Base-by-base conservation (phyloP, 1,140 invertebrate genomes). In the Cyphomyrmex costatus region DNA sequence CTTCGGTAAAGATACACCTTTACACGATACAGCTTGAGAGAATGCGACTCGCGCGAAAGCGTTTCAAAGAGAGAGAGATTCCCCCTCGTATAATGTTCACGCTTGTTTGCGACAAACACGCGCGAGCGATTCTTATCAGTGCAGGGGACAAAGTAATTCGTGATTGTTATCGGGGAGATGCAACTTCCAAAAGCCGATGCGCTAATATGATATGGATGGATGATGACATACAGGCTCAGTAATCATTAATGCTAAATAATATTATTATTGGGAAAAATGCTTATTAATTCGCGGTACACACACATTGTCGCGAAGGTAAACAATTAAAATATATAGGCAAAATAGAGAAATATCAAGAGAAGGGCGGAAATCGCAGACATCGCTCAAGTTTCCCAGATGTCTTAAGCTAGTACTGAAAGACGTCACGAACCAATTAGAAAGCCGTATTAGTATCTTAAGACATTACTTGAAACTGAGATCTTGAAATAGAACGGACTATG, bases 211-310 rank as follows among this genome's bases (percentile, higher is more conserved):
- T 61, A 46, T 6, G 8, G n/a, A 46, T 4, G 2, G n/a, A 51
- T 10, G 16, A 27, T 33, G 27, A 21, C 12, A n/a, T n/a, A n/a
- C n/a, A 56, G 2, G 7, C 33, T 73, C 16, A 82, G 30, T 21
- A 82, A 46, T 82, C 66, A 46, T 73, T 71, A 42, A 71, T n/a
- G 65, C 46, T 21, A 21, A 7, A 71, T 71, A 82, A 82, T 71
- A 30, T 73, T 82, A 46, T 56, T 71, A n/a, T 21, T n/a, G 14
- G 12, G 3, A 16, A 12, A 46, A 14, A 79, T 1, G 4, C 16
- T 5, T 77, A 24, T 60, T 73, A 58, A 60, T 60, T 60, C 24
- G 10, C 51, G 3, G 24, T 58, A 7, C n/a, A n/a, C n/a, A n/a
- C n/a, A n/a, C 5, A 68, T 8, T n/a, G n/a, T 12, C 14, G 19